These are phyloP conservation scores for Lordiphosa fenestrarum DNA, from an alignment of 2,888 invertebrate species.

Conservation along the genomic window DNA sequence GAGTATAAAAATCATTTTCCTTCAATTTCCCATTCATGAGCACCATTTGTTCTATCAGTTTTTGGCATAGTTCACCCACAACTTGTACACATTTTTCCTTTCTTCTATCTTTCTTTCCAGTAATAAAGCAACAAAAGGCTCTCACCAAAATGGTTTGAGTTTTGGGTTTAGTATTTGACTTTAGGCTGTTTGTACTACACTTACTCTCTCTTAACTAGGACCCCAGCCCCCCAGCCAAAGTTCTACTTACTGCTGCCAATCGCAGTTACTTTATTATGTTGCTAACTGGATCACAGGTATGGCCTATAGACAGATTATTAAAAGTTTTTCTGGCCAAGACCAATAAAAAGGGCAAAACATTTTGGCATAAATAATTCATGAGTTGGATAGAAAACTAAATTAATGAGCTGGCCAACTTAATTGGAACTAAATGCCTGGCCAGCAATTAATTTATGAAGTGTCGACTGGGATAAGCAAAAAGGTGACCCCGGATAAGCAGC, in stretches of 20 bases:
- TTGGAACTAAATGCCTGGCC: constrained; percentile 20
- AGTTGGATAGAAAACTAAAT: constrained; percentile 32
- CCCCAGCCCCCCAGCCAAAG: background rate
- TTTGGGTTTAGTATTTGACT: constrained; percentile 24
- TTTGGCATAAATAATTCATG: constrained; percentile 20
- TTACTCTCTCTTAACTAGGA: background rate
- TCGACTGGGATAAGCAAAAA: constrained; percentile 30
- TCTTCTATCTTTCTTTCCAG: background rate
- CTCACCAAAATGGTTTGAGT: background rate
- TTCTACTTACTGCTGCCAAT: too few species aligned
- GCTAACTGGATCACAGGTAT: constrained; percentile 22
- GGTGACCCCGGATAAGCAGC: constrained; percentile 33
- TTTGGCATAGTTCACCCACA: too few species aligned
- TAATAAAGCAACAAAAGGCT: constrained; percentile 15
- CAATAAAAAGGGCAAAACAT: constrained; percentile 23
- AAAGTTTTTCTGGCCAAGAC: constrained; percentile 23
- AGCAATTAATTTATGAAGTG: constrained; percentile 66
- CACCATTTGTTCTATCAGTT: too few species aligned
- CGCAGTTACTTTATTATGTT: constrained; percentile 10
- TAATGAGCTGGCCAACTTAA: constrained; percentile 56
- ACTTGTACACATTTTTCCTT: background rate
- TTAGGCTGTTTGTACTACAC: constrained; percentile 36
- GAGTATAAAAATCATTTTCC: too few species aligned
- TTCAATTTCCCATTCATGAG: too few species aligned
- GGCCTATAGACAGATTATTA: constrained; percentile 19